Conservation (phyloP, 1,140 invertebrate species). For the Caerostris darwini region DNA sequence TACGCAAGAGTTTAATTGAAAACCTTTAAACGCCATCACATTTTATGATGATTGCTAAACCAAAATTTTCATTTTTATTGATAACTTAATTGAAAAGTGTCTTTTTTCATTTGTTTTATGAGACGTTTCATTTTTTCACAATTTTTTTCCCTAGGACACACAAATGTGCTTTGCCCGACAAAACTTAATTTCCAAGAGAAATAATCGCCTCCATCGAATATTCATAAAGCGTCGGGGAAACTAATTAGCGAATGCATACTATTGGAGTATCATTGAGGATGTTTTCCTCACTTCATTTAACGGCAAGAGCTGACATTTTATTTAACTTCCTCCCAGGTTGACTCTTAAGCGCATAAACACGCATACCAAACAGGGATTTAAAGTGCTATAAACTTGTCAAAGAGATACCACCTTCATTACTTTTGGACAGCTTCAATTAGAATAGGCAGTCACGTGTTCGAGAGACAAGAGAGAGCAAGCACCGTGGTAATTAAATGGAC, state of each 20-base stretch:
- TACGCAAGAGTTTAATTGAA: too few species aligned
- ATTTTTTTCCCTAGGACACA: too few species aligned
- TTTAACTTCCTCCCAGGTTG: neutral
- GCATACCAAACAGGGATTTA: neutral
- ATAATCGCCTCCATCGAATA: neutral
- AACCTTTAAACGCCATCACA: too few species aligned
- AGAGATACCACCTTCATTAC: neutral
- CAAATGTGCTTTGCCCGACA: too few species aligned
- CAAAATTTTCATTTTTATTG: too few species aligned
- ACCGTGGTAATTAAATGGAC: neutral
- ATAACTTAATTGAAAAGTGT: too few species aligned
- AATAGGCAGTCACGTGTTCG: neutral
- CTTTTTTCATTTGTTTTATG: too few species aligned
- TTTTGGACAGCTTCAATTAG: slow-evolving; percentile 4
- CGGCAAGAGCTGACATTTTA: neutral
- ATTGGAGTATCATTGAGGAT: neutral
- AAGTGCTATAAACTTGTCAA: slow-evolving; percentile 24
- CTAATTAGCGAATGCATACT: neutral
- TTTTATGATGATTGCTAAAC: too few species aligned
- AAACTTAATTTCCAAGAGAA: neutral
- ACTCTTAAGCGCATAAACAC: neutral
- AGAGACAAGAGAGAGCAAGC: neutral
- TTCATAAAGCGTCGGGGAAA: neutral
- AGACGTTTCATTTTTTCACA: too few species aligned
- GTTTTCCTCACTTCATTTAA: neutral